phyloP scores from a whole-genome alignment of 2,888 invertebrate genomes.

The Habroteleia sp. region DNA sequence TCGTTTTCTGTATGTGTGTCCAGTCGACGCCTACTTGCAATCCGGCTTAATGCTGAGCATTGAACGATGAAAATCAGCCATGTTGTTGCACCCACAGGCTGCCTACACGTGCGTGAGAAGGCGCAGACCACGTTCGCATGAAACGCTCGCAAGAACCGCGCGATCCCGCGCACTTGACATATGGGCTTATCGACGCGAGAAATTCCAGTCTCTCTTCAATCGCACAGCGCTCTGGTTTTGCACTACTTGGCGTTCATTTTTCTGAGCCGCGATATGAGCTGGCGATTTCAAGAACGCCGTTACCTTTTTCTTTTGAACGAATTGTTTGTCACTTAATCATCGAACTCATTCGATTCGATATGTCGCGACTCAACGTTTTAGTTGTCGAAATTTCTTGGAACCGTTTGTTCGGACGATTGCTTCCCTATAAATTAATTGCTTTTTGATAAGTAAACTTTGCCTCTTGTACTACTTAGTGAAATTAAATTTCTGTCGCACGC shows the following conservation, averaged over 20 bases:
- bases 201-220: slow-evolving; percentile 63
- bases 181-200: slow-evolving; percentile 64
- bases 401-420: too few species aligned
- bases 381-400: too few species aligned
- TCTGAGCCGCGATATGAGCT: slow-evolving; percentile 35
- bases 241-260: slow-evolving; percentile 61
- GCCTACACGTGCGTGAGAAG: slow-evolving; percentile 68
- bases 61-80: slow-evolving; percentile 73
- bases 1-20: slow-evolving; percentile 45
- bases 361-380: too few species aligned
- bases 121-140: slow-evolving; percentile 56
- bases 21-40: slow-evolving; percentile 67
- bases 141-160: slow-evolving; percentile 57
- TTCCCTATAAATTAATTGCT: too few species aligned
- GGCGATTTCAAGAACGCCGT: slow-evolving; percentile 34
- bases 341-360: background rate
- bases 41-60: slow-evolving; percentile 68
- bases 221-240: slow-evolving; percentile 54
- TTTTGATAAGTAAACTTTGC: too few species aligned
- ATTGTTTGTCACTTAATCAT: slow-evolving; percentile 16
- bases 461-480: too few species aligned
- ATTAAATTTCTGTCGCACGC: too few species aligned
- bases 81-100: slow-evolving; percentile 74
- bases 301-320: slow-evolving; percentile 24
- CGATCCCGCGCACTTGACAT: slow-evolving; percentile 65